A percentile compares a stretch with the other conserved stretches of the same genome.
Conservation (phyloP, 2,888 invertebrate species). For the Julus scanicus region DNA sequence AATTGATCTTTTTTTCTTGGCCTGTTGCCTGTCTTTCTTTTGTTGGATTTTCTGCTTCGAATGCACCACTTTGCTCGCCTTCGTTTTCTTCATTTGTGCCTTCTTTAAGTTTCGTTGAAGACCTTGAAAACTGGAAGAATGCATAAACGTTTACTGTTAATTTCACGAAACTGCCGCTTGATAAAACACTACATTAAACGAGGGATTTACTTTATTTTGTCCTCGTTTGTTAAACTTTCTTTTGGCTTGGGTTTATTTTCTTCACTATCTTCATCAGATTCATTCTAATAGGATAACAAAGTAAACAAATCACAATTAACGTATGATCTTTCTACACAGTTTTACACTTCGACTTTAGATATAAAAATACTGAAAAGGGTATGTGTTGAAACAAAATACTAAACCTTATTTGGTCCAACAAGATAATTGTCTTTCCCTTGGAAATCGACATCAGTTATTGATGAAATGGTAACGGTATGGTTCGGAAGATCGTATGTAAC, state of each 20-base stretch:
- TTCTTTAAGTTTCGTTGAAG: constrained; percentile 24
- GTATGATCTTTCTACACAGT: no score
- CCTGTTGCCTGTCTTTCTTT: constrained; percentile 49
- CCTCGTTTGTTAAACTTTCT: constrained; percentile 35
- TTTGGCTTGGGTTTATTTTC: background rate
- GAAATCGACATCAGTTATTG: constrained; percentile 56
- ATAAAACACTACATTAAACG: background rate
- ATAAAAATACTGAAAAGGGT: no score
- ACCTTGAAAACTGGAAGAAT: background rate
- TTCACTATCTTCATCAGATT: background rate
- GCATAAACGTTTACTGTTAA: background rate
- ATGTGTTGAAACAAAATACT: background rate
- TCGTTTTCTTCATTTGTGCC: background rate
- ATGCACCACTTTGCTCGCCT: constrained; percentile 37
- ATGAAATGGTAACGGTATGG: constrained; percentile 56
- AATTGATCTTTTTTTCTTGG: constrained; percentile 36
- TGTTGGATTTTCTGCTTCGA: constrained; percentile 36
- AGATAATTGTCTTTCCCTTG: constrained; percentile 49
- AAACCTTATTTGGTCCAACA: constrained; percentile 55
- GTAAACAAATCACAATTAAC: no score
- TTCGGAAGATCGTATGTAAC: constrained; percentile 55
- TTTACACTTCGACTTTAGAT: no score
- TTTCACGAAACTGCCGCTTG: background rate
- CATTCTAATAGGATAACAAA: background rate
- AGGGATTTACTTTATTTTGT: background rate